Base-by-base conservation (phyloP, 2,888 invertebrate genomes). In the Watsonalla cultraria region DNA sequence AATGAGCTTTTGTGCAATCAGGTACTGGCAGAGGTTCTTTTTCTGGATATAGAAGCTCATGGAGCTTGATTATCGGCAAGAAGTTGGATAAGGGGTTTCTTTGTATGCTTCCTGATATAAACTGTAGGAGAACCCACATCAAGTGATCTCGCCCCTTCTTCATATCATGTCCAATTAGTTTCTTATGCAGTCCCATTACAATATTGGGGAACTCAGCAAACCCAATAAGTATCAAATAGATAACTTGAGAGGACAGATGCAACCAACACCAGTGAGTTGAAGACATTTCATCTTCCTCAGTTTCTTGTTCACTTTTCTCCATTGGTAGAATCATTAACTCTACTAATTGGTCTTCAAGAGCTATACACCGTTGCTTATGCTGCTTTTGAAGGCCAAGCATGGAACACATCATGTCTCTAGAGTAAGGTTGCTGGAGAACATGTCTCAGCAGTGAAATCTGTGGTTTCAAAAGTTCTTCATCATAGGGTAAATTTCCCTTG, bases 101-200 rank as follows among this genome's bases (percentile, higher is more conserved):
- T 80, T 98, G 97, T 71, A 98, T 98, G 74, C 97, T 98, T 51
- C 98, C 98, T 0, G 99, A 98, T 68, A 99, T 97, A 74, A 98
- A 99, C 86, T 99, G 99, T 47, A 99, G 89, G 14, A 99, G 89
- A 15, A 98, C 96, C 99, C 99, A 99, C 99, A 99, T 99, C n/a
- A 99, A 90, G 72, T 99, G 98, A 84, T 99, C 99, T 50, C 99
- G 92, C 0, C 98, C 98, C 82, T 97, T 96, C 57, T 95, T 93
- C 76, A 98, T 91, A 73, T 97, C 96, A 64, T 95, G 92, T 7
- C 94, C 95, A 47, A 94, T 92, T 45, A 97, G 82, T 90, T 96
- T 97, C 56, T 96, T 95, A 78, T 97, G 96, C 39, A 99, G 91
- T 0, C 96, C 95, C 90, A 96, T 93, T 0, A 99, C 97, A 74